phyloP scores from a whole-genome alignment of 2,797 vertebrate genomes.

The Telmatherina bonti region DNA sequence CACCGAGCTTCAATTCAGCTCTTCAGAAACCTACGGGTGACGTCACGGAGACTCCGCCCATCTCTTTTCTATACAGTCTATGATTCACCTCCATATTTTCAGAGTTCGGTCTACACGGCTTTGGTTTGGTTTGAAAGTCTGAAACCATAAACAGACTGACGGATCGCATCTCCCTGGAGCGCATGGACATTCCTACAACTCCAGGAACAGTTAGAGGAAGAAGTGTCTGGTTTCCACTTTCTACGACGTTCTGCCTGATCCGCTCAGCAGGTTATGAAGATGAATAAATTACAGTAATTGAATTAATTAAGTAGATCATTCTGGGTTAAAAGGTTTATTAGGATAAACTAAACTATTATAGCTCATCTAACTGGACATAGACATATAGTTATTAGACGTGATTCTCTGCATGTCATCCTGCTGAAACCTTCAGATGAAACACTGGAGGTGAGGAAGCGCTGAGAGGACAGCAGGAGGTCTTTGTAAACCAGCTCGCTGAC shows the following conservation, averaged over 20 bases:
- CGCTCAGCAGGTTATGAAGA: neutral
- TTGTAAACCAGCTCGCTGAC: conserved; percentile 4
- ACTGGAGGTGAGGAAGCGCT: neutral
- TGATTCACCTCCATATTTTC: too few relatives aligned
- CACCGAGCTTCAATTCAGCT: too few relatives aligned
- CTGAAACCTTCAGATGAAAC: neutral
- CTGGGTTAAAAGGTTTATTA: neutral
- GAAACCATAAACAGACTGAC: too few relatives aligned
- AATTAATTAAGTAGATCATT: neutral
- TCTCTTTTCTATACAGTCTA: too few relatives aligned
- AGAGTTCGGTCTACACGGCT: too few relatives aligned
- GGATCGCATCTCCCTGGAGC: too few relatives aligned
- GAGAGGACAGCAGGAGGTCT: conserved; percentile 16
- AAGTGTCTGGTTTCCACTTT: neutral
- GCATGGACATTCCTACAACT: too few relatives aligned
- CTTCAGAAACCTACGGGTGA: too few relatives aligned
- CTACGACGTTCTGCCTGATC: neutral
- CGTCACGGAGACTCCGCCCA: too few relatives aligned
- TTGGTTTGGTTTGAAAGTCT: too few relatives aligned
- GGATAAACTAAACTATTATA: neutral
- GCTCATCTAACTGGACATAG: neutral
- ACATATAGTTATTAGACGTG: neutral
- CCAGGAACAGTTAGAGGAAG: too few relatives aligned
- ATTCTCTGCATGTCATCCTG: conserved; percentile 1
- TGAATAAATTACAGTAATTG: neutral